Conservation (phyloP, 2,113 vertebrate species). For the Oreochromis aureus region DNA sequence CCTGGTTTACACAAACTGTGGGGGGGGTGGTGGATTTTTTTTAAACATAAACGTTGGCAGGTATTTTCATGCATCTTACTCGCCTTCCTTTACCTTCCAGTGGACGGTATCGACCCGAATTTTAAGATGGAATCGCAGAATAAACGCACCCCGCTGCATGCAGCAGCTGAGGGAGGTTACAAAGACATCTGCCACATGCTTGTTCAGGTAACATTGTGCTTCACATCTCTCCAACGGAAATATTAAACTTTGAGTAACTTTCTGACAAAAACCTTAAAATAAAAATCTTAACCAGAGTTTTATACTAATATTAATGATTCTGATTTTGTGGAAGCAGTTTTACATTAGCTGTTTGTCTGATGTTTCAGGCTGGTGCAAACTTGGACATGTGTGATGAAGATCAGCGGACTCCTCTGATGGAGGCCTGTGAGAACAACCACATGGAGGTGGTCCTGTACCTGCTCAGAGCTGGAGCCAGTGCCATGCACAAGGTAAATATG, state of each 20-base stretch:
- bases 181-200: conserved; percentile 97
- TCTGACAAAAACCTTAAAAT: not conserved
- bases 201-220: conserved; percentile 76
- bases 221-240: not conserved
- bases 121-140: conserved; percentile 95
- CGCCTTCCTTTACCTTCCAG: conserved; percentile 56
- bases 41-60: not conserved
- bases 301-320: not conserved
- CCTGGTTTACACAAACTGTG: not conserved
- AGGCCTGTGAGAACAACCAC: conserved; percentile 95
- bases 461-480: conserved; percentile 89
- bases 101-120: conserved; percentile 97
- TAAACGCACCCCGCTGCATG: conserved; percentile 91
- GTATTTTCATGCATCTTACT: not conserved
- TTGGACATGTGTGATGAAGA: conserved; percentile 95
- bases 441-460: conserved; percentile 91
- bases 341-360: not conserved
- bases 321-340: not conserved
- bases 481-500: conserved; percentile 84
- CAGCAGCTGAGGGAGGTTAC: conserved; percentile 86
- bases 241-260: not conserved
- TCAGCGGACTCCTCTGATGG: conserved; percentile 95
- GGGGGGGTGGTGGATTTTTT: not conserved
- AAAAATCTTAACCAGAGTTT: not conserved
- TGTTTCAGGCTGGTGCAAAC: conserved; percentile 89